phyloP scores from a whole-genome alignment of 2,888 invertebrate genomes.

The Euplexia lucipara region DNA sequence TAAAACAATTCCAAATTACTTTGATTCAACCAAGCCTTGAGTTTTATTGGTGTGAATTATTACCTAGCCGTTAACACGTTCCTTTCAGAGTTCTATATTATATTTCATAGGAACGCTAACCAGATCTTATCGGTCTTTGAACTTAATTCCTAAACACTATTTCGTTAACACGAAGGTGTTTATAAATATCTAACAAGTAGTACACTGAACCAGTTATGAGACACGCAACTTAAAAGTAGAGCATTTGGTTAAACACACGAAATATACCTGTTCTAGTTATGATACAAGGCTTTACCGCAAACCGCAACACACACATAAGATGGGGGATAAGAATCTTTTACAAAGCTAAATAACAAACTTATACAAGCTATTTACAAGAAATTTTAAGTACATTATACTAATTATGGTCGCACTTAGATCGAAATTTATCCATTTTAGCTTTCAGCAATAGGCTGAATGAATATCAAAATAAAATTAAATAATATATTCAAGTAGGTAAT shows the following conservation, averaged over 20 bases:
- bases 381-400: too few relatives aligned
- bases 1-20: background rate
- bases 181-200: conserved; percentile 6
- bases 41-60: conserved; percentile 16
- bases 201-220: conserved; percentile 29
- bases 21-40: conserved; percentile 5
- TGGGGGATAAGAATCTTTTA: background rate
- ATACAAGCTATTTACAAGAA: too few relatives aligned
- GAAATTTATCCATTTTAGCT: too few relatives aligned
- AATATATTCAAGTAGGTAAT: too few relatives aligned
- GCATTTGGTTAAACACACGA: conserved; percentile 36
- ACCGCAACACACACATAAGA: conserved; percentile 10
- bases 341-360: background rate
- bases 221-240: conserved; percentile 60
- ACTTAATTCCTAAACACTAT: background rate
- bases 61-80: background rate
- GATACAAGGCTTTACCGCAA: conserved; percentile 41
- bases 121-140: conserved; percentile 5
- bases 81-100: background rate
- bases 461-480: too few relatives aligned
- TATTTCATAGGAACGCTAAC: conserved; percentile 3
- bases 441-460: too few relatives aligned
- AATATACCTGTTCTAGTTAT: conserved; percentile 39
- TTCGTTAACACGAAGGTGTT: background rate
- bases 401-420: too few relatives aligned